Evolutionary conservation across 2,888 invertebrate species (phyloP), one percentile per base, ranked within the genome.

Genomic region (Drosophila rellima): DNA sequence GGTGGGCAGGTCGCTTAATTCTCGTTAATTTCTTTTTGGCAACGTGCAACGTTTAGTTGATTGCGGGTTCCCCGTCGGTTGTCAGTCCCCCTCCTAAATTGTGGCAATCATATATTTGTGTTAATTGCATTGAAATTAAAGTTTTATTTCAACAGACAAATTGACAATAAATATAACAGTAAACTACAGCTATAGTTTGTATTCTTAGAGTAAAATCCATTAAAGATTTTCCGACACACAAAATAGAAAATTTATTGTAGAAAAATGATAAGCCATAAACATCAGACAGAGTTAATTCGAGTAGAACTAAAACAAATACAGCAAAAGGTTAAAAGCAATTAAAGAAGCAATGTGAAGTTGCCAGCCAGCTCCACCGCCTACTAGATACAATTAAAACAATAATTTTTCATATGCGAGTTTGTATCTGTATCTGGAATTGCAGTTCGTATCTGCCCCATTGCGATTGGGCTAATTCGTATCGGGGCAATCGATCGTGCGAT

Each of bases 1-100:
- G 91, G 88, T 89, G 73, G 82, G 78, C 80, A 69, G 82, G 52
- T 70, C 86, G 72, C 72, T 79, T 88, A 85, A 88, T 91, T 90
- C 89, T 82, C 75, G 82, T 84, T 90, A 89, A 90, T 90, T 90
- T 80, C 65, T 40, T 68, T 63, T 4, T 69, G 79, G 80, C 78
- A 78, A 82, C 70, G 78, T 70, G 78, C 76, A 90, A 73, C 91
- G 91, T 91, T 91, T 91, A 91, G 81, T 88, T 91, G 90, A 91
- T 91, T 91, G 88, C 68, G 55, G 91, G 91, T 82, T 90, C 66
- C 69, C 47, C 48, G 18, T 18, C 56, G 54, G 11, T 31, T 54
- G 66, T 40, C 60, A 62, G 42, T 66, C 62, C 39, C 37, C 52
- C 66, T 51, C 54, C 71, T 66, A 70, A 61, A 45, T 79, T 80